These are phyloP conservation scores for Eupithecia abbreviata DNA, from an alignment of 2,888 invertebrate species.

Conservation along the genomic window DNA sequence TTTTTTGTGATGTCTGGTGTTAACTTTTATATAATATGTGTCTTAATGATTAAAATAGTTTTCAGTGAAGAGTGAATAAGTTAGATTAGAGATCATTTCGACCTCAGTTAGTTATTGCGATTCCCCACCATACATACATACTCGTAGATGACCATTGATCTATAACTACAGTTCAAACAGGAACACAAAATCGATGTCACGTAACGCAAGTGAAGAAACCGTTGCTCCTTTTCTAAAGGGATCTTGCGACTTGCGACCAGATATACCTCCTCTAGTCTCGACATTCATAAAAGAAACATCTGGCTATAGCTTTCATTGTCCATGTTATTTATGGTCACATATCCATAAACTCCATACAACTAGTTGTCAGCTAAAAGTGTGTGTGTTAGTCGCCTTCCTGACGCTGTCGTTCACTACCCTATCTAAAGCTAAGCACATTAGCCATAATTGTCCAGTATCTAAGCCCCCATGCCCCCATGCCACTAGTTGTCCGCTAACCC, in stretches of 20 bases:
- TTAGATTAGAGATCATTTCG: neutral
- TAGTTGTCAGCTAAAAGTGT: neutral
- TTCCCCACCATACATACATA: neutral
- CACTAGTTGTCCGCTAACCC: conserved; percentile 24
- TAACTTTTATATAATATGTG: neutral
- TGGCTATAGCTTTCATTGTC: neutral
- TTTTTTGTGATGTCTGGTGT: neutral
- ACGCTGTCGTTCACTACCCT: neutral
- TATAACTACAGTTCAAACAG: neutral
- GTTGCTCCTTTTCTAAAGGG: neutral
- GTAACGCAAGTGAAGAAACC: neutral
- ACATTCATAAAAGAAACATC: neutral
- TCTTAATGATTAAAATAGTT: neutral
- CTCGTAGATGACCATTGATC: neutral
- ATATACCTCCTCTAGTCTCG: neutral
- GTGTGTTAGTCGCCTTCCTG: neutral
- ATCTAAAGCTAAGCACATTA: neutral
- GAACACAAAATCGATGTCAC: neutral
- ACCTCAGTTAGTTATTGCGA: neutral
- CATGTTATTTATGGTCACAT: neutral
- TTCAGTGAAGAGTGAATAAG: neutral
- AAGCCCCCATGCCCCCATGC: neutral
- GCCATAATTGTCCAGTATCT: conserved; percentile 9
- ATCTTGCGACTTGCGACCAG: neutral
- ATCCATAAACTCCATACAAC: neutral